Conservation (phyloP, 2,888 invertebrate genomes). For the Orthosia gracilis region DNA sequence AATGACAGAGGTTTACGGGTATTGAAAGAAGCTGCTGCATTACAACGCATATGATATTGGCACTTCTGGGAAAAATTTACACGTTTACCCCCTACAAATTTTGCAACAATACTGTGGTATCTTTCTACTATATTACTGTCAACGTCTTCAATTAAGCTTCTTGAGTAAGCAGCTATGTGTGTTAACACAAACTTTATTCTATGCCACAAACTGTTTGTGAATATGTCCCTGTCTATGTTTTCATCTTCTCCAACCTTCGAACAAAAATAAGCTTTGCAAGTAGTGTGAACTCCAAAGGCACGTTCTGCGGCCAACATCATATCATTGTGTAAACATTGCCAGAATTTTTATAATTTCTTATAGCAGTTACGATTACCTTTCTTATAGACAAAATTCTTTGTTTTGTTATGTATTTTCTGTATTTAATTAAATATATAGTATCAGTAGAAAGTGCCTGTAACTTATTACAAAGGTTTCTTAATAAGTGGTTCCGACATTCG, state of each 20-base stretch:
- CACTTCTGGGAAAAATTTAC: slow-evolving; percentile 6
- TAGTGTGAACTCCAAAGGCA: background rate
- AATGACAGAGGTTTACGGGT: background rate
- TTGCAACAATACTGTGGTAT: slow-evolving; percentile 14
- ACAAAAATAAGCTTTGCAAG: slow-evolving; percentile 17
- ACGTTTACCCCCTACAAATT: slow-evolving; percentile 11
- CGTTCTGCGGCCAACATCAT: slow-evolving; percentile 12
- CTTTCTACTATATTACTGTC: slow-evolving; percentile 14
- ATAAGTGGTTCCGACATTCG: slow-evolving; percentile 9
- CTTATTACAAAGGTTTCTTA: slow-evolving; percentile 13
- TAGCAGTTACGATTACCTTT: slow-evolving; percentile 11
- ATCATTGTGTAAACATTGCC: slow-evolving; percentile 8
- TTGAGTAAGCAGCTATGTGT: slow-evolving; percentile 16
- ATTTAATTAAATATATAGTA: slow-evolving; percentile 17
- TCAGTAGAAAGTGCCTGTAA: slow-evolving; percentile 9
- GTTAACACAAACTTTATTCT: slow-evolving; percentile 14
- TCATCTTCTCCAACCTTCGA: slow-evolving; percentile 6
- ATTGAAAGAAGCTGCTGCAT: slow-evolving; percentile 13
- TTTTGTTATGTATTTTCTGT: slow-evolving; percentile 9
- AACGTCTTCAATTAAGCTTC: slow-evolving; percentile 17
- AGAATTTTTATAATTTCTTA: slow-evolving; percentile 13
- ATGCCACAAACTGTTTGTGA: slow-evolving; percentile 10
- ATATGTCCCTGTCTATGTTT: background rate
- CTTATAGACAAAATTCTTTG: slow-evolving; percentile 7
- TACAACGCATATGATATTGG: slow-evolving; percentile 7